Conservation (phyloP, 2,797 vertebrate species). For the Aselliscus stoliczkanus region DNA sequence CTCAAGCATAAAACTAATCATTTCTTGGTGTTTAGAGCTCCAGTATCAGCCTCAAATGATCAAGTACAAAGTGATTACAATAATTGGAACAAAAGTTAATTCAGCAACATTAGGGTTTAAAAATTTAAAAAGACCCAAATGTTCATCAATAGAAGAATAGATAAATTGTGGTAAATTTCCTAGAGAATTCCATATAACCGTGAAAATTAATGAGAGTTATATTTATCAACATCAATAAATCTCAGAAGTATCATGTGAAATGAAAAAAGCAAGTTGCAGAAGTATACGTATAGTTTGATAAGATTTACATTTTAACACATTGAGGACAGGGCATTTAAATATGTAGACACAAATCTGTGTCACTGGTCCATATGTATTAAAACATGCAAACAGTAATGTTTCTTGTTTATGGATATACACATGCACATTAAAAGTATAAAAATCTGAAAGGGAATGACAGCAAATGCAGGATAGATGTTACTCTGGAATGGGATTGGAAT, state of each 20-base stretch:
- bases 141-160: neutral
- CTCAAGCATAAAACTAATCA: neutral
- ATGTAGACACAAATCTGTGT: too few relatives aligned
- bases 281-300: neutral
- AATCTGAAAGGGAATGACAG: neutral
- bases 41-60: neutral
- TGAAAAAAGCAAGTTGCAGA: conserved; percentile 22
- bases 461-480: neutral
- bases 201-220: neutral
- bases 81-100: conserved; percentile 30
- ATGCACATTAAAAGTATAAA: conserved; percentile 13
- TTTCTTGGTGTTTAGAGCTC: neutral
- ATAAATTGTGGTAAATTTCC: neutral
- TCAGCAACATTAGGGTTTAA: neutral
- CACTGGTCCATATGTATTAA: too few relatives aligned
- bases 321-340: too few relatives aligned
- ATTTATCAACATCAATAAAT: conserved; percentile 1
- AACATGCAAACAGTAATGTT: neutral
- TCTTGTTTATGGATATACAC: neutral
- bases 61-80: neutral
- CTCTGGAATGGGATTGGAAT: neutral
- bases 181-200: neutral
- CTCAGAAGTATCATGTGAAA: neutral
- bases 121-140: conserved; percentile 9
- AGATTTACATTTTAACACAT: conserved; percentile 36